These are phyloP conservation scores for Gobio gobio DNA, from an alignment of 2,113 vertebrate species.

Conservation along the genomic window DNA sequence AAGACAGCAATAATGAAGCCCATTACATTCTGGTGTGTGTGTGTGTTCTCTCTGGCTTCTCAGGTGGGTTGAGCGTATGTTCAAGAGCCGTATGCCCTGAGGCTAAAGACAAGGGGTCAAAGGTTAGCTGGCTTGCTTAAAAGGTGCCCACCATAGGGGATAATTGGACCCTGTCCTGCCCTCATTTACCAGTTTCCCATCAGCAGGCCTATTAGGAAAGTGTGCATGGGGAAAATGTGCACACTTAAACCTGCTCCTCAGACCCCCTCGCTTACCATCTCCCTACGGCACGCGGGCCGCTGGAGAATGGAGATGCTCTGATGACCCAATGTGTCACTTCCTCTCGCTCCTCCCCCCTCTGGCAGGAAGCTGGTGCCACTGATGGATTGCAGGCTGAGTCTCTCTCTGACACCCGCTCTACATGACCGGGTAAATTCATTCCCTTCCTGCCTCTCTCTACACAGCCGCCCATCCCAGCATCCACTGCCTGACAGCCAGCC, in stretches of 20 bases:
- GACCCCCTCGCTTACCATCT: background rate
- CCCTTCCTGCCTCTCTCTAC: constrained; percentile 45
- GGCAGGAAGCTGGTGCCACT: constrained; percentile 64
- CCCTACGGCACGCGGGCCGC: background rate
- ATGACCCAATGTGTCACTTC: constrained; percentile 16
- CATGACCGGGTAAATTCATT: constrained; percentile 73
- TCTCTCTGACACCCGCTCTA: constrained; percentile 65
- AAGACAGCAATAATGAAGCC: constrained; percentile 20
- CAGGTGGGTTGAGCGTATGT: no score
- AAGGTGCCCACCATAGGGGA: constrained; percentile 60
- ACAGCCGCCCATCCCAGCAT: constrained; percentile 28
- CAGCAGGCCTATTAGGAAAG: background rate
- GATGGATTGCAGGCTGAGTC: constrained; percentile 71
- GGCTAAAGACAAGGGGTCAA: constrained; percentile 27
- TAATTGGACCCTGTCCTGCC: constrained; percentile 63
- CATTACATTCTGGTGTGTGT: constrained; percentile 32
- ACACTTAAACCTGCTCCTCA: background rate
- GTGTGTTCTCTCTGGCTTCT: background rate
- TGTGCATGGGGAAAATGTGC: background rate
- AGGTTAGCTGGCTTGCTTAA: constrained; percentile 58
- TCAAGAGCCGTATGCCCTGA: background rate
- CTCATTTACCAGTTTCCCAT: constrained; percentile 10
- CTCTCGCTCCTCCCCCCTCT: constrained; percentile 34
- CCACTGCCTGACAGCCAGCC: constrained; percentile 50
- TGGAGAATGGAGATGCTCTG: constrained; percentile 35